phyloP scores from a whole-genome alignment of 1,140 invertebrate genomes.

The Drosophila tani region DNA sequence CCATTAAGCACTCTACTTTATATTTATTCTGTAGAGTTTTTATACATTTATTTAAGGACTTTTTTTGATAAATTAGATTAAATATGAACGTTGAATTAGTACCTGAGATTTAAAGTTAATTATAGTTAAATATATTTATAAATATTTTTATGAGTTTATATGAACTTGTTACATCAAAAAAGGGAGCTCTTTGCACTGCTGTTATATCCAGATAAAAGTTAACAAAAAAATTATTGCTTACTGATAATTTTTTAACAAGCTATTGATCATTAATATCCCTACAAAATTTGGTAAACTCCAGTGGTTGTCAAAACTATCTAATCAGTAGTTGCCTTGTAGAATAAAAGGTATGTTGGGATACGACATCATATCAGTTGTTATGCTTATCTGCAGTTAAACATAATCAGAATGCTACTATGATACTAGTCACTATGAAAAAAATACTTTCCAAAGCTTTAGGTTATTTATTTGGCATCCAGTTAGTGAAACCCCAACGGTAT shows the following conservation, averaged over 20 bases:
- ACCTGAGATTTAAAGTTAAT: too few relatives aligned
- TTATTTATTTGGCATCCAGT: too few relatives aligned
- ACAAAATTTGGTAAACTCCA: neutral
- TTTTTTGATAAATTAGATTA: too few relatives aligned
- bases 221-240: too few relatives aligned
- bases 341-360: conserved; percentile 3
- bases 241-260: neutral
- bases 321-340: conserved; percentile 8
- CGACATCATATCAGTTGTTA: conserved; percentile 10
- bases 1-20: neutral
- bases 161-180: too few relatives aligned
- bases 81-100: too few relatives aligned
- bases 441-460: too few relatives aligned
- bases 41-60: too few relatives aligned
- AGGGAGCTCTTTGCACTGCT: neutral
- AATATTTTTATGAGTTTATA: neutral
- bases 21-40: neutral
- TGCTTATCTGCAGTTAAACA: neutral
- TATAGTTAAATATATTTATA: neutral
- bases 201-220: too few relatives aligned
- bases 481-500: neutral
- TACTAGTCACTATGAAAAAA: too few relatives aligned
- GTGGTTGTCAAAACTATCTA: conserved; percentile 24
- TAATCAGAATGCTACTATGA: too few relatives aligned
- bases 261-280: conserved; percentile 22